A percentile compares a stretch with the other conserved stretches of the same genome.
Conservation (phyloP, 2,797 vertebrate species). For the Phylloscopus collybita region DNA sequence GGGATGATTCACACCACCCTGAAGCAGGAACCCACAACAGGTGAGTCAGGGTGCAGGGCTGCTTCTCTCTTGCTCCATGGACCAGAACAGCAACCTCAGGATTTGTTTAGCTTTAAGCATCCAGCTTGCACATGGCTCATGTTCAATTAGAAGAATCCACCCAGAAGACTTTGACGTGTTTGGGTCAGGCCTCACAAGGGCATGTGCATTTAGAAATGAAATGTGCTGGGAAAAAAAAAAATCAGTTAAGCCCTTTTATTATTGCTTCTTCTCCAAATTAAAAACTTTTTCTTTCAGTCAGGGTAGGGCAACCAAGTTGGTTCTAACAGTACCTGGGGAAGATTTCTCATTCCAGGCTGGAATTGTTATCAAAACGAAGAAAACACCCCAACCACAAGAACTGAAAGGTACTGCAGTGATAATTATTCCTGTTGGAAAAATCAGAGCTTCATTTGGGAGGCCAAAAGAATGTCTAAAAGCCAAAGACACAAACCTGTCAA, state of each 20-base stretch:
- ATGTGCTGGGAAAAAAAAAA: not conserved
- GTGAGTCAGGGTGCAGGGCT: not conserved
- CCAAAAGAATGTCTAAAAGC: not conserved
- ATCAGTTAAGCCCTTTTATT: not conserved
- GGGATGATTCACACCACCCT: not conserved
- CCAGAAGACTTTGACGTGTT: not conserved
- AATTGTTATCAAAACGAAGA: not conserved
- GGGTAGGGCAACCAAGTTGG: not conserved
- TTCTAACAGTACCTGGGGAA: not conserved
- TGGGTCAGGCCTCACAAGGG: not conserved
- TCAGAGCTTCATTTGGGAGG: not conserved
- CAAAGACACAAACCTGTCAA: not conserved
- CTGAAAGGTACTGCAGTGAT: not conserved
- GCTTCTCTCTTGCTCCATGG: not conserved
- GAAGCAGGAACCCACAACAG: not conserved
- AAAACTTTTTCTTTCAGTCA: not conserved
- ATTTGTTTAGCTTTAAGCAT: not conserved
- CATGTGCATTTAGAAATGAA: not conserved
- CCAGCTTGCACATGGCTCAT: fast-evolving
- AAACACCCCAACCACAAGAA: not conserved
- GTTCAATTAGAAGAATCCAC: not conserved
- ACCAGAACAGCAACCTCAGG: not conserved
- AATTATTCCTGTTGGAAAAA: not conserved
- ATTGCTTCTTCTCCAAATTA: not conserved
- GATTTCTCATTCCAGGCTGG: not conserved